Evolutionary conservation across 1,140 invertebrate species (phyloP).

Genomic region (Zelostemma sp.): DNA sequence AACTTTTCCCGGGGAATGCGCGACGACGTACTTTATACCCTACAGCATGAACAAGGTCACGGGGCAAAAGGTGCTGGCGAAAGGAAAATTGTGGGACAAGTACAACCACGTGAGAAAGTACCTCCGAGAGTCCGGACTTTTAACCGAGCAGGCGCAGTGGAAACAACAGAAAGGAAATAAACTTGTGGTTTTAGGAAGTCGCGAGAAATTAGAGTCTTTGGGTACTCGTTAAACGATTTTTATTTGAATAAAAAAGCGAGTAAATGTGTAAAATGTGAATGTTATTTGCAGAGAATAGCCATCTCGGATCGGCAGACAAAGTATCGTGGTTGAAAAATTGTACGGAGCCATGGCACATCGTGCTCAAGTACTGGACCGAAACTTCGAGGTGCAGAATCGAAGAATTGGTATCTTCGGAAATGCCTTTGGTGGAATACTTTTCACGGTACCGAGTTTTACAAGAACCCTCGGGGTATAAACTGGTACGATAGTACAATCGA

Average conservation of each 20-base stretch:
- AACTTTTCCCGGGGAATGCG: slow-evolving; percentile 8
- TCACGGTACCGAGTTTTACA: background rate
- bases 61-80: slow-evolving; percentile 6
- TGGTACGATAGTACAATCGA: background rate
- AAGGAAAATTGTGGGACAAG: slow-evolving; percentile 20
- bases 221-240: too few species aligned
- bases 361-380: background rate
- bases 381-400: background rate
- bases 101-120: slow-evolving; percentile 8
- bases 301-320: too few species aligned
- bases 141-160: background rate
- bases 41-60: slow-evolving; percentile 6
- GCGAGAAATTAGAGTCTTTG: background rate
- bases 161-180: slow-evolving; percentile 5
- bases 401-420: background rate
- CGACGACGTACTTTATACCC: slow-evolving; percentile 15
- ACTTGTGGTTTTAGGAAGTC: slow-evolving; percentile 13
- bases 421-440: background rate
- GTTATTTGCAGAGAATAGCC: too few species aligned
- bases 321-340: slow-evolving; percentile 7
- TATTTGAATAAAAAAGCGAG: too few species aligned
- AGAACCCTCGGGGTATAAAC: background rate
- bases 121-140: slow-evolving; percentile 9
- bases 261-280: too few species aligned
- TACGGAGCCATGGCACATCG: background rate